Evolutionary conservation across 2,797 vertebrate genomes (phyloP), one percentile per base, ranked within the genome.

Genomic region (Platyrinchus mystaceus): DNA sequence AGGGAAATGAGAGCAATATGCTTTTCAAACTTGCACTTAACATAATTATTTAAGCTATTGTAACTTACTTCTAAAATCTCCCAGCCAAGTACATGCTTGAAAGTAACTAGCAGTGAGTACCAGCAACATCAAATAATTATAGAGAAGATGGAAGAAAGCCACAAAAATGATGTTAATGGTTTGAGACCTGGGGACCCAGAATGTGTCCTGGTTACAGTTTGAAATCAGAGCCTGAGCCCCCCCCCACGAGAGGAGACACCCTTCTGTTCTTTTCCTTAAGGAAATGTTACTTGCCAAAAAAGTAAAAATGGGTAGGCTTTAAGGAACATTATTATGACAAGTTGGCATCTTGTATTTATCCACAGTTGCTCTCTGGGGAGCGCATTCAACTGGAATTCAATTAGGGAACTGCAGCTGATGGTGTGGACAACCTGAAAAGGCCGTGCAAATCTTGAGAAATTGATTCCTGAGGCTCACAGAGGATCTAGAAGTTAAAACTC

Each of bases 201-300:
- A 47, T 2, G 30, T 1, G 12, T 78, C 62, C 76, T 75, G 76
- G 9, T 84, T 69, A 14, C 30, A 59, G 84, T 5, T 32, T 12
- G 55, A 21, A 82, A 94, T 84, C 44, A 56, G 80, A 95, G 82
- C 84, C 63, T 34, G 47, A 92, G 66, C 46, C 56, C 50, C 56
- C 73, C 7, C 10, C 69, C 49, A 50, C 4, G 71, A 39, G 59
- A 87, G 74, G 69, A 92, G 94, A 89, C 79, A 74, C 49, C 66
- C 83, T 92, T 95, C 91, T 95, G 59, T 50, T 80, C 66, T 66
- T n/a, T 90, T 69, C 73, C 93, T 93, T 60, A 53, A 79, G 89
- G 85, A 96, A 91, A 94, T 78, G 64, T 76, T 96, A 87, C 85
- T 95, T 96, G 89, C 84, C 94, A 96, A 59, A 93, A 85, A 59